Evolutionary conservation across 2,113 vertebrate genomes (phyloP).

Genomic region (Ovibos moschatus): DNA sequence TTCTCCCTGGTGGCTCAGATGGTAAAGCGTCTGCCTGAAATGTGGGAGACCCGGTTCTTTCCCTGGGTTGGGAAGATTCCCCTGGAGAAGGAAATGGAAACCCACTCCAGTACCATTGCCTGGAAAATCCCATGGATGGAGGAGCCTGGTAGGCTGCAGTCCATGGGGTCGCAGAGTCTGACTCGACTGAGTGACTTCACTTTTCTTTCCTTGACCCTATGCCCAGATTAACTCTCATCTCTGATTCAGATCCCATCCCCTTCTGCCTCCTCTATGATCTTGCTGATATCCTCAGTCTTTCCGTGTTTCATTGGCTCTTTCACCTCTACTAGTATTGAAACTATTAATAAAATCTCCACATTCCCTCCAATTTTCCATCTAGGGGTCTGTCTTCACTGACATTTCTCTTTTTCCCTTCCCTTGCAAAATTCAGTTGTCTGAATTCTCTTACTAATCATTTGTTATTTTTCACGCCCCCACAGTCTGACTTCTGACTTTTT

Average conservation of each 20-base stretch:
- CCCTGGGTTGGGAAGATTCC: not conserved
- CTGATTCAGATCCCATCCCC: not conserved
- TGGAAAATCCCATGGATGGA: not conserved
- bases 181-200: not conserved
- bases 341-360: not conserved
- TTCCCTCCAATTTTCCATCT: too few relatives aligned
- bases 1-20: not conserved
- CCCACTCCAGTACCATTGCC: not conserved
- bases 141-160: not conserved
- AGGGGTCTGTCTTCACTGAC: not conserved
- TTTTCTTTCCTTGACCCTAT: not conserved
- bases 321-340: not conserved
- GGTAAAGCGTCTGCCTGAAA: not conserved
- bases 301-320: not conserved
- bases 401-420: not conserved
- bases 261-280: not conserved
- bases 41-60: fast-evolving
- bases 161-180: fast-evolving
- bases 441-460: not conserved
- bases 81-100: not conserved
- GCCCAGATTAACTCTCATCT: not conserved
- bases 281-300: not conserved
- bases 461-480: not conserved
- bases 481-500: not conserved
- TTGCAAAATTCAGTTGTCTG: not conserved